A percentile compares a stretch with the other conserved stretches of the same genome.
phyloP scores from a whole-genome alignment of 2,113 vertebrate species.

The Gobiocypris rarus region DNA sequence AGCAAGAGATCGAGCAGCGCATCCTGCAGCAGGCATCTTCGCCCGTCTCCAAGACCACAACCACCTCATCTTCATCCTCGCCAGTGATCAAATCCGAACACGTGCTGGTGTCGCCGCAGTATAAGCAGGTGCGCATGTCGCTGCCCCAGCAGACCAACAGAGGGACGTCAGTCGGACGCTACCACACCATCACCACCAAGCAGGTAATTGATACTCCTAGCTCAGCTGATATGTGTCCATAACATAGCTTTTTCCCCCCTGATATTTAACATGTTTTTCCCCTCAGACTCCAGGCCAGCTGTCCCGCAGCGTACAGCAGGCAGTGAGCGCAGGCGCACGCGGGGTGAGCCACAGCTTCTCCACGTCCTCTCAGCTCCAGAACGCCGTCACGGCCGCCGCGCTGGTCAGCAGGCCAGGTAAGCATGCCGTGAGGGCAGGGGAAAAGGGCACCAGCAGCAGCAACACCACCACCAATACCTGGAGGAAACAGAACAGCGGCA shows the following conservation, averaged over 20 bases:
- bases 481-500: conserved; percentile 87
- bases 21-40: conserved; percentile 87
- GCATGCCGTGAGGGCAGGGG: conserved; percentile 80
- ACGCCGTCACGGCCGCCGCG: conserved; percentile 77
- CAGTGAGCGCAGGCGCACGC: conserved; percentile 71
- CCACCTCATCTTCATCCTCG: conserved; percentile 64
- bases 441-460: conserved; percentile 77
- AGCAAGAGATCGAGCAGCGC: conserved; percentile 97
- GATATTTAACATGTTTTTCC: neutral
- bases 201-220: conserved; percentile 74
- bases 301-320: conserved; percentile 78
- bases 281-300: conserved; percentile 81
- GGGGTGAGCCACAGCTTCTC: conserved; percentile 85
- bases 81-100: conserved; percentile 71
- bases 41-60: conserved; percentile 64
- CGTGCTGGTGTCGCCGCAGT: conserved; percentile 74
- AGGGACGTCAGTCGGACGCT: conserved; percentile 74
- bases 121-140: conserved; percentile 75
- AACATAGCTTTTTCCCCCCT: no score
- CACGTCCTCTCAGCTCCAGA: conserved; percentile 88
- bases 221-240: neutral
- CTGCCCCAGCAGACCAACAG: conserved; percentile 72
- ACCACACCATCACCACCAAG: conserved; percentile 84
- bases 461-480: conserved; percentile 82
- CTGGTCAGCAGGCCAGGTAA: conserved; percentile 86